Base-by-base conservation (phyloP, 1,140 invertebrate genomes). In the Druon quercuslanigerum region DNA sequence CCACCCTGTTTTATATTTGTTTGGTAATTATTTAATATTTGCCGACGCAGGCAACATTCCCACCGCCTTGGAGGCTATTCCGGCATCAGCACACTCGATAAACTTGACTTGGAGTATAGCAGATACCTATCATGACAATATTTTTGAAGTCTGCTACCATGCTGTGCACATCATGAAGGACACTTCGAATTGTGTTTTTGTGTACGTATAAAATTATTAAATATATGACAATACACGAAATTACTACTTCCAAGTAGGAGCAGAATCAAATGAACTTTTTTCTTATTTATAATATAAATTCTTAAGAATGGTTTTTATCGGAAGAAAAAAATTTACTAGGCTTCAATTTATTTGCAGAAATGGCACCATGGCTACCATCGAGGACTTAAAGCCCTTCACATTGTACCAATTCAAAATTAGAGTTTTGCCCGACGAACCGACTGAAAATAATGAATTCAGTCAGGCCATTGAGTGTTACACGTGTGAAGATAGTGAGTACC, bases 401-500 rank as follows among this genome's bases (percentile, higher is more conserved):
- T 82, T 92, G 12, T 95, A 95, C 82, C 92, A 94, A 82, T 93
- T 94, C 80, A 93, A 92, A 88, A 92, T 95, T 6, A 86, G 90
- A 76, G 87, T 91, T 8, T 81, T 90, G 60, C 87, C 87, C 76
- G 90, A 91, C 51, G 82, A 87, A 13, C 89, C 86, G 16, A 87
- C 91, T 77, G 80, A 87, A 40, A 88, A 83, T 76, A 91, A 86
- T 71, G 82, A 88, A 51, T 93, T 90, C 70, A 93, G 92, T 76
- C 88, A 92, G 71, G 91, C 88, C 75, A 89, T 94, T 51, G 92
- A 93, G 78, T 92, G 92, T 79, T 91, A 89, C 51, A 93, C 93
- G 17, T 88, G 92, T 72, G 92, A 93, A 88, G 92, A 92, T 87
- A 88, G 92, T 93, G 84, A 90, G 88, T 87, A 52, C 40, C 40